A percentile compares a stretch with the other conserved stretches of the same genome.
Conservation (phyloP, 2,113 vertebrate species). For the Todiramphus saurophagus region DNA sequence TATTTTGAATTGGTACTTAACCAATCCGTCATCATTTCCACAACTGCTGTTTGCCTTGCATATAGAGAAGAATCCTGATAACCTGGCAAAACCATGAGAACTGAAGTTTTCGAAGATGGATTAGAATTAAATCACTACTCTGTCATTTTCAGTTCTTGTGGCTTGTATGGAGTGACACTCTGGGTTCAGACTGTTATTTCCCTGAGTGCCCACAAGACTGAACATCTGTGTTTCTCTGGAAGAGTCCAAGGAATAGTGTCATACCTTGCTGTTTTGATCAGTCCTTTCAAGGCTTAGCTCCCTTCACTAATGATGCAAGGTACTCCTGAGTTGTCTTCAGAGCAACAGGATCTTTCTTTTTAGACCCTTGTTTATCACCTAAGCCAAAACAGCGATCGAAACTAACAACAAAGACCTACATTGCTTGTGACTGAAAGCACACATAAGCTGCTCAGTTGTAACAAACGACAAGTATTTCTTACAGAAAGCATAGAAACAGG, state of each 20-base stretch:
- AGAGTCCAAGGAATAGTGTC: neutral
- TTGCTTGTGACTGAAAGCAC: neutral
- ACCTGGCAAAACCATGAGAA: neutral
- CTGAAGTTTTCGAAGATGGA: neutral
- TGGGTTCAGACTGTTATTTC: constrained; percentile 17
- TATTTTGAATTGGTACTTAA: neutral
- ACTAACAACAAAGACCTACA: neutral
- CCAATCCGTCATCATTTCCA: neutral
- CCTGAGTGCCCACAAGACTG: neutral
- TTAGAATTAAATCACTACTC: neutral
- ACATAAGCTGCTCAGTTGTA: neutral
- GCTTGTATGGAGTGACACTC: neutral
- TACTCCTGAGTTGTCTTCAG: neutral
- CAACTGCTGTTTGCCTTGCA: neutral
- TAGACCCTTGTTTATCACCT: constrained; percentile 7
- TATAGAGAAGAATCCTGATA: neutral
- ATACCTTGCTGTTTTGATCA: constrained; percentile 33
- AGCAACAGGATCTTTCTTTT: constrained; percentile 20
- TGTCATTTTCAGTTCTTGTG: neutral
- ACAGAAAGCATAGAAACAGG: neutral
- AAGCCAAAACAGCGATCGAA: constrained; percentile 12
- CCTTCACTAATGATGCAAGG: neutral
- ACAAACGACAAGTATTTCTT: constrained; percentile 8
- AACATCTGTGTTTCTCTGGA: neutral
- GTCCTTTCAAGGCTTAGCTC: neutral